phyloP scores from a whole-genome alignment of 1,140 invertebrate genomes.

The Zaprionus tsacasi region DNA sequence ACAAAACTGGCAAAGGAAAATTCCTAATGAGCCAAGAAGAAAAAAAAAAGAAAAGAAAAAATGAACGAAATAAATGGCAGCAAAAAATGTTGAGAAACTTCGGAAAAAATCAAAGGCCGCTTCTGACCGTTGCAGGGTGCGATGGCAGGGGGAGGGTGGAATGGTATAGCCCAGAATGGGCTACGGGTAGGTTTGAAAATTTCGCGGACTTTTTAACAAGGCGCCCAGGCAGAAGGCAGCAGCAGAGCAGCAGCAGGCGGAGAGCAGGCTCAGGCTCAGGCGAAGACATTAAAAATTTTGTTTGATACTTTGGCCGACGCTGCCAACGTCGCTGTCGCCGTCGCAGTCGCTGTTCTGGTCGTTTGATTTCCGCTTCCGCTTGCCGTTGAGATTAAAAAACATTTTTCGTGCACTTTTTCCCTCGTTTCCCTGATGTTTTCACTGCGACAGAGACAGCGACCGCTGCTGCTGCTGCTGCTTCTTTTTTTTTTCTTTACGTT shows the following conservation, averaged over 20 bases:
- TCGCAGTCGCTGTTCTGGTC: constrained; percentile 78
- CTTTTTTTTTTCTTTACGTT: constrained; percentile 42
- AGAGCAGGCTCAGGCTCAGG: constrained; percentile 6
- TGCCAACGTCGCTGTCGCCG: constrained; percentile 28
- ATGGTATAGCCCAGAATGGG: too few relatives aligned
- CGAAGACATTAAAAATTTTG: constrained; percentile 84
- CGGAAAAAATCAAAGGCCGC: constrained; percentile 78
- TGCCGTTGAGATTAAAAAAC: constrained; percentile 84
- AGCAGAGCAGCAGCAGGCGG: constrained; percentile 62
- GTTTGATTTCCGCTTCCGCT: constrained; percentile 84
- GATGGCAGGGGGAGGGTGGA: constrained; percentile 1
- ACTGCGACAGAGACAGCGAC: constrained; percentile 17
- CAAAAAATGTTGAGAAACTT: constrained; percentile 75
- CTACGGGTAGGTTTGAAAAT: constrained; percentile 40
- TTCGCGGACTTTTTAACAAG: constrained; percentile 79
- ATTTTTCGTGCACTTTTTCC: constrained; percentile 79
- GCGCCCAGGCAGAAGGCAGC: constrained; percentile 65
- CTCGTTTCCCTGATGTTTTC: constrained; percentile 73
- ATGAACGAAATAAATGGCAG: constrained; percentile 36
- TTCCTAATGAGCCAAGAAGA: constrained; percentile 78
- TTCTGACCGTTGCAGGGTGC: constrained; percentile 25
- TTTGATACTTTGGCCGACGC: constrained; percentile 75
- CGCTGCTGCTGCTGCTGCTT: neutral
- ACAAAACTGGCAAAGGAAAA: constrained; percentile 72
- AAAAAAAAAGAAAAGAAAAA: constrained; percentile 32